Conservation (phyloP, 2,113 vertebrate species). For the Rhodinocichla rosea region DNA sequence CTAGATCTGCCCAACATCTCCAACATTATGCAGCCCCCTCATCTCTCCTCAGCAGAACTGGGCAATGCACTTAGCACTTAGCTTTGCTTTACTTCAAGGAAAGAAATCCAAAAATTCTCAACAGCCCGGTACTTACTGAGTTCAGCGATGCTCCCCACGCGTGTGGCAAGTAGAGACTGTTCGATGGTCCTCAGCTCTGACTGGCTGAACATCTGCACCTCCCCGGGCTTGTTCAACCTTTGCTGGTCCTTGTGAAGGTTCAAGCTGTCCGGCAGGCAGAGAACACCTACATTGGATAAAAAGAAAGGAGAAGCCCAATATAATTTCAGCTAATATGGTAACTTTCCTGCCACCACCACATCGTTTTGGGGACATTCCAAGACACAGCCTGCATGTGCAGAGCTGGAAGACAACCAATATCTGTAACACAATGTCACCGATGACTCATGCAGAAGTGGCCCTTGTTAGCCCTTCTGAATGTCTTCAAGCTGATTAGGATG, state of each 20-base stretch:
- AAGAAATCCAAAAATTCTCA: background rate
- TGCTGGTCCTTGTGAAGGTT: slow-evolving; percentile 89
- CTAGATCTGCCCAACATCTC: background rate
- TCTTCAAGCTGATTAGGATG: background rate
- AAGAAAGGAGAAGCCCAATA: background rate
- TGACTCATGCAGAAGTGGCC: background rate
- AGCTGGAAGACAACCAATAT: background rate
- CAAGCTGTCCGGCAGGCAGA: slow-evolving; percentile 92
- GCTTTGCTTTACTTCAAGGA: background rate
- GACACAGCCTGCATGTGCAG: background rate
- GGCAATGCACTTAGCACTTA: background rate
- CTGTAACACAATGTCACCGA: background rate
- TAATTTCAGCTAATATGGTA: background rate
- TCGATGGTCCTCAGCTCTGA: slow-evolving; percentile 91
- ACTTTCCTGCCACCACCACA: background rate
- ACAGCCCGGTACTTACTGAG: slow-evolving; percentile 85
- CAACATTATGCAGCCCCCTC: background rate
- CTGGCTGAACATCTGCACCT: slow-evolving; percentile 89
- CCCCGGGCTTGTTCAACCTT: slow-evolving; percentile 83
- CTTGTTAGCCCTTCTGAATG: background rate
- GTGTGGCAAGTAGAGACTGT: slow-evolving; percentile 92
- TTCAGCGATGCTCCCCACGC: slow-evolving; percentile 94
- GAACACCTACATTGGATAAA: slow-evolving; percentile 79
- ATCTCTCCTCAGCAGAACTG: background rate
- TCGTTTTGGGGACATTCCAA: background rate